Evolutionary conservation across 2,888 invertebrate species (phyloP), one percentile per base, ranked within the genome.

Genomic region (Abrostola tripartita): DNA sequence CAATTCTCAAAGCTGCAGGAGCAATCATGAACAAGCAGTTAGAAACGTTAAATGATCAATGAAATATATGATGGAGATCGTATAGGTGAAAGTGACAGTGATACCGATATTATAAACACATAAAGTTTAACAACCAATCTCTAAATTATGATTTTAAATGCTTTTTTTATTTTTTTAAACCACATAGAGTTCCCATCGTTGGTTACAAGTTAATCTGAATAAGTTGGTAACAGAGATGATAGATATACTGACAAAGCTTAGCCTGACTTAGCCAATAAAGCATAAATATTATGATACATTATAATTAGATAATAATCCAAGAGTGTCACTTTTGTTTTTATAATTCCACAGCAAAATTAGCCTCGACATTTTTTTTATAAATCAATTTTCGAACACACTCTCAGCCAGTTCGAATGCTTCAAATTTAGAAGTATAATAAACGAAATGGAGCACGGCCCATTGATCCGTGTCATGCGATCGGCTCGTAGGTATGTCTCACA

Each of bases 401-500:
- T 60, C 70, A 67, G 40, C 37, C 65, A 69, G 56, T 68, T 67
- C 56, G 57, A 78, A 70, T 70, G 64, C 37, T 63, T 67, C 61
- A 67, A 78, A 65, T 79, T 64, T 73, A 61, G 67, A 76, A 68
- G 71, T 76, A 85, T 79, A 85, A 86, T 86, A 88, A 90, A 89
- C 83, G 80, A 89, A 89, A 89, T 84, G 83, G 86, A 85, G 75
- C 83, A 81, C 74, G 79, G 85, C 77, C 82, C 87, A 86, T 73
- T 87, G 88, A 87, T 86, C 88, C 88, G 87, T 76, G 86, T 85
- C 89, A 88, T 84, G 90, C 89, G 85, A 90, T 88, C 85, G 76
- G 76, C 74, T 68, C 71, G 81, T 86, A 86, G 85, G 86, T 89
- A 83, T 84, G 81, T 81, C 84, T 85, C 84, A 78, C 69, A 82